phyloP scores from a whole-genome alignment of 2,113 vertebrate genomes.

The Bufo gargarizans region DNA sequence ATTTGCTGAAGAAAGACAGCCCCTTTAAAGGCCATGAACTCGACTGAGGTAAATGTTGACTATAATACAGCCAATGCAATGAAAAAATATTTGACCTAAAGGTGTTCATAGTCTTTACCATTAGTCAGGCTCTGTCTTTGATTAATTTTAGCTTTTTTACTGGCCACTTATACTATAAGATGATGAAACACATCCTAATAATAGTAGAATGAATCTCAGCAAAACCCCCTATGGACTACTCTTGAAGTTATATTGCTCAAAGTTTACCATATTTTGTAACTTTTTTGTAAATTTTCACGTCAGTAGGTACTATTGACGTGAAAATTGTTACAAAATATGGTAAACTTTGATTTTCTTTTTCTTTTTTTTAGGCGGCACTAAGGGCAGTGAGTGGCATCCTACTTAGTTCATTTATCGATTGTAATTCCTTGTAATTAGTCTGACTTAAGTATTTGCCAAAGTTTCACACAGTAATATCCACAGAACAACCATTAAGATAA shows the following conservation, averaged over 20 bases:
- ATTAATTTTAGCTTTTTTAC: neutral
- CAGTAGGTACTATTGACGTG: too few relatives aligned
- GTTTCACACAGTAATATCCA: neutral
- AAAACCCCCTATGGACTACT: neutral
- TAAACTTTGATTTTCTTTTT: constrained; percentile 2
- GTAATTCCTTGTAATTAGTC: constrained; percentile 35
- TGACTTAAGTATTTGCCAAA: constrained; percentile 36
- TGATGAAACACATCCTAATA: neutral
- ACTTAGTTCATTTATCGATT: constrained; percentile 33
- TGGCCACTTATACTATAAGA: neutral
- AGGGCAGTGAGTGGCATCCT: constrained; percentile 13
- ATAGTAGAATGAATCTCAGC: neutral
- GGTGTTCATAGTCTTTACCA: neutral
- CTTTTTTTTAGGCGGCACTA: constrained; percentile 10
- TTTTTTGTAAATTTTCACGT: too few relatives aligned
- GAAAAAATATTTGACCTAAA: too few relatives aligned
- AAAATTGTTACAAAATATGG: constrained; percentile 6
- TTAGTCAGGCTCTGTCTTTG: neutral
- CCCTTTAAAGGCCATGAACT: too few relatives aligned
- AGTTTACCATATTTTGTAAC: too few relatives aligned
- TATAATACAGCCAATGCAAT: too few relatives aligned
- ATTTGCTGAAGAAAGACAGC: too few relatives aligned
- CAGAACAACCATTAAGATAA: constrained; percentile 19
- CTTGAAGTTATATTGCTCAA: neutral
- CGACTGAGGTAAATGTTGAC: too few relatives aligned